phyloP scores from a whole-genome alignment of 35 echinoderm and acorn worm genomes.

The Apostichopus japonicus region DNA sequence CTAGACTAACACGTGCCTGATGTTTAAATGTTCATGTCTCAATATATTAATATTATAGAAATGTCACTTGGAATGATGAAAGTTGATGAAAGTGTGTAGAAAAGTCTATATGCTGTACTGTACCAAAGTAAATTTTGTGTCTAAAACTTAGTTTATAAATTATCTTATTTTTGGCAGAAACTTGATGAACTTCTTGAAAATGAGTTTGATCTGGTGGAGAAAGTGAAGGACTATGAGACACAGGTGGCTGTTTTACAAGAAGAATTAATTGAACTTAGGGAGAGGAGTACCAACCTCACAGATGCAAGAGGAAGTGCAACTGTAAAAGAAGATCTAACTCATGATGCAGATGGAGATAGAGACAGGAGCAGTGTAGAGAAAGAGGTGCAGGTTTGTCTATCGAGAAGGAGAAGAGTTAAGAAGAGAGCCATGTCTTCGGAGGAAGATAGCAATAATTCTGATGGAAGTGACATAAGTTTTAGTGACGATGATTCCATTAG shows the following conservation, averaged over 20 bases:
- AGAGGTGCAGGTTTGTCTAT: slow-evolving; percentile 1
- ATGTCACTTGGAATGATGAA: too few relatives aligned
- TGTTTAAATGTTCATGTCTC: too few relatives aligned
- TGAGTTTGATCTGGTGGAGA: slow-evolving; percentile 39
- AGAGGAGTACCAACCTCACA: neutral
- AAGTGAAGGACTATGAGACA: slow-evolving; percentile 30
- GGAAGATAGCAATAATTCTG: neutral
- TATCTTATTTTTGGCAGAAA: slow-evolving; percentile 24
- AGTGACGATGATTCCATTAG: slow-evolving; percentile 56
- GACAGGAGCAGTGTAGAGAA: neutral
- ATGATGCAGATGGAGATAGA: slow-evolving; percentile 10
- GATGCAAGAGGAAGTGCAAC: neutral
- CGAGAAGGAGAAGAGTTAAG: neutral
- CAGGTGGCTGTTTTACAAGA: slow-evolving; percentile 14
- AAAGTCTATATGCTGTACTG: too few relatives aligned
- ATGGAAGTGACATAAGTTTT: slow-evolving; percentile 12
- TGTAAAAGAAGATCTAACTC: neutral
- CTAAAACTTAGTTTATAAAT: too few relatives aligned
- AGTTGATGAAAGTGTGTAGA: too few relatives aligned
- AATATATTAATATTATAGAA: too few relatives aligned
- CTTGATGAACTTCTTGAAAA: slow-evolving; percentile 53
- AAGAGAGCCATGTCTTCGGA: neutral
- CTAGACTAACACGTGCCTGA: too few relatives aligned
- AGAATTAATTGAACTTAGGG: slow-evolving; percentile 30
- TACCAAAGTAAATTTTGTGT: too few relatives aligned